Evolutionary conservation across 2,888 invertebrate species (phyloP), one percentile per base, ranked within the genome.

Genomic region (Oxyteleia sp.): DNA sequence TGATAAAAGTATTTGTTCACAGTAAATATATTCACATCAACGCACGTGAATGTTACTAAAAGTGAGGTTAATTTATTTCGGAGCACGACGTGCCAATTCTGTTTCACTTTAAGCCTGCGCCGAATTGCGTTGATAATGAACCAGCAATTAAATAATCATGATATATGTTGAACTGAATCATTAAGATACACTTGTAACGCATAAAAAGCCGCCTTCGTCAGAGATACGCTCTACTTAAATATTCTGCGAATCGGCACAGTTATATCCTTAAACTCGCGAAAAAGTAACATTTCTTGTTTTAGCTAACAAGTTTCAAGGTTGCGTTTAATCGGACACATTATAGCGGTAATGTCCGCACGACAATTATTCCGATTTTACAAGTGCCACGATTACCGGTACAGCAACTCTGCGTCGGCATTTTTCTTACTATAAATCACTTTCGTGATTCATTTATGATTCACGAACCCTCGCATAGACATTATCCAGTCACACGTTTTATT

Each of bases 151-250:
- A n/a, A n/a, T n/a, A n/a, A n/a, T n/a, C n/a, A n/a, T n/a, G n/a
- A n/a, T n/a, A n/a, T n/a, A n/a, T n/a, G n/a, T n/a, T n/a, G n/a
- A n/a, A n/a, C n/a, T n/a, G n/a, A n/a, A n/a, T n/a, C n/a, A n/a
- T n/a, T n/a, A n/a, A n/a, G n/a, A n/a, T n/a, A n/a, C n/a, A n/a
- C n/a, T n/a, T n/a, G n/a, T n/a, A n/a, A n/a, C n/a, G n/a, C n/a
- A n/a, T n/a, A n/a, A n/a, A n/a, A n/a, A n/a, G n/a, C n/a, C n/a
- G n/a, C n/a, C 35, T 64, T 49, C 45, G 10, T 35, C 20, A 64
- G 26, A 45, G 63, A 63, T 35, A 64, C 64, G 64, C 64, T 64
- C 64, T 20, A 64, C 35, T 64, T 64, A 26, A 64, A 64, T 26
- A 13, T 49, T 64, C 32, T 18, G 18, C 20, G 41, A 66, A 66